phyloP scores from a whole-genome alignment of 2,797 vertebrate species.

The Cyprinella venusta region DNA sequence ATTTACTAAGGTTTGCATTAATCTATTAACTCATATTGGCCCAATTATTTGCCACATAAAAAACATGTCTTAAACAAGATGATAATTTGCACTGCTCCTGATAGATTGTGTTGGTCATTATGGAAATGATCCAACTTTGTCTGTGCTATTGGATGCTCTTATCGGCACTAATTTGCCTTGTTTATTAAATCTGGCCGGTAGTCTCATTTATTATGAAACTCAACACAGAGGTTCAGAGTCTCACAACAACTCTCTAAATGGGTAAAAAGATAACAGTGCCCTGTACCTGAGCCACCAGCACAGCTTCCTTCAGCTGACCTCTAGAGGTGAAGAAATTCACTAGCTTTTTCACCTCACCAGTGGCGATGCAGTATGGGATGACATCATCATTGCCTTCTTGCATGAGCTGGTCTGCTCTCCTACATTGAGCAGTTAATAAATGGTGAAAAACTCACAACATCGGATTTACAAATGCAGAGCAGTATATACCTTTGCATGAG shows the following conservation, averaged over 20 bases:
- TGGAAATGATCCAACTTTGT: too few species aligned
- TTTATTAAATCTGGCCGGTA: too few species aligned
- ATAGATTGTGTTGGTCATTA: too few species aligned
- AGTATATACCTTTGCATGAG: constrained; percentile 91
- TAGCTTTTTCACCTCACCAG: constrained; percentile 88
- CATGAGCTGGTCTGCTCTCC: constrained; percentile 22
- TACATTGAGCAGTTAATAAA: background rate
- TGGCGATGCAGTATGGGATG: constrained; percentile 92
- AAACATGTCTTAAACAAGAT: too few species aligned
- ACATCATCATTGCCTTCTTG: constrained; percentile 92
- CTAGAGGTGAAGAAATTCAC: constrained; percentile 90
- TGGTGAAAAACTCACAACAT: background rate
- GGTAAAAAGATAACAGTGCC: background rate
- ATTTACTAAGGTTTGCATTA: too few species aligned
- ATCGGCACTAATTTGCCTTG: too few species aligned
- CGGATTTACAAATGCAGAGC: background rate
- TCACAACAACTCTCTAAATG: background rate
- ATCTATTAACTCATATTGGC: too few species aligned
- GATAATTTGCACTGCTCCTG: too few species aligned
- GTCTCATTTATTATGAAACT: background rate
- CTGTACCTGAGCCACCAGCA: constrained; percentile 91
- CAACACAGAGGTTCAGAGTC: background rate
- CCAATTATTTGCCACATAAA: too few species aligned
- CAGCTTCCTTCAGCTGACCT: constrained; percentile 91
- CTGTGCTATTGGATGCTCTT: too few species aligned